Evolutionary conservation across 2,888 invertebrate species (phyloP).

Genomic region (Drosophila villosipedis): DNA sequence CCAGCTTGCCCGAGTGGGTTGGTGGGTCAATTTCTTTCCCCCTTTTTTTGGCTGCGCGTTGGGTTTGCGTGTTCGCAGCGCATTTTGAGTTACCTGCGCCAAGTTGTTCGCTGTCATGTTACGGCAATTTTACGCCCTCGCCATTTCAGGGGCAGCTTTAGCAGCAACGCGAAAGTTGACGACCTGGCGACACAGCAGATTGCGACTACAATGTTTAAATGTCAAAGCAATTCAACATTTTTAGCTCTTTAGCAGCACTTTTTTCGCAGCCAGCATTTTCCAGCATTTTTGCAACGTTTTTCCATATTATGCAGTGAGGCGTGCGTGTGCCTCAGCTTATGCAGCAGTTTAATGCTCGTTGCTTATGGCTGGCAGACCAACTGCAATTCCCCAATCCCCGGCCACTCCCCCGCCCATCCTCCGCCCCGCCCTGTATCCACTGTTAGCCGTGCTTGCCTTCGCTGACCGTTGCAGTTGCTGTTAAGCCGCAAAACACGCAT

Average conservation of each 20-base stretch:
- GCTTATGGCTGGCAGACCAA: slow-evolving; percentile 16
- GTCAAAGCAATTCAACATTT: slow-evolving; percentile 54
- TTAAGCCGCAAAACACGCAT: slow-evolving; percentile 59
- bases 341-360: slow-evolving; percentile 59
- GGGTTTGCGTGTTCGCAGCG: slow-evolving; percentile 66
- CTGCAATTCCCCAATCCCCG: neutral
- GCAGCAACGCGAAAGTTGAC: slow-evolving; percentile 31
- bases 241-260: slow-evolving; percentile 2
- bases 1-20: slow-evolving; percentile 31
- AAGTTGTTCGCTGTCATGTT: slow-evolving; percentile 78
- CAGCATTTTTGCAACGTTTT: slow-evolving; percentile 25
- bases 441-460: neutral
- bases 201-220: slow-evolving; percentile 54
- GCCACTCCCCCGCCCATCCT: neutral
- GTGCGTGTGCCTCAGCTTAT: slow-evolving; percentile 57
- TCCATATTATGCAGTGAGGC: slow-evolving; percentile 36
- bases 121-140: slow-evolving; percentile 78
- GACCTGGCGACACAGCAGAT: slow-evolving; percentile 37
- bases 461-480: slow-evolving; percentile 58
- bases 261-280: slow-evolving; percentile 12
- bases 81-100: slow-evolving; percentile 76
- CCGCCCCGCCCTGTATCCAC: too few relatives aligned
- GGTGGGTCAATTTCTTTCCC: slow-evolving; percentile 30
- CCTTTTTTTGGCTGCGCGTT: neutral
- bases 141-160: slow-evolving; percentile 65